Evolutionary conservation across 2,888 invertebrate genomes (phyloP), one percentile per base, ranked within the genome.

Genomic region (Germaria angustata): DNA sequence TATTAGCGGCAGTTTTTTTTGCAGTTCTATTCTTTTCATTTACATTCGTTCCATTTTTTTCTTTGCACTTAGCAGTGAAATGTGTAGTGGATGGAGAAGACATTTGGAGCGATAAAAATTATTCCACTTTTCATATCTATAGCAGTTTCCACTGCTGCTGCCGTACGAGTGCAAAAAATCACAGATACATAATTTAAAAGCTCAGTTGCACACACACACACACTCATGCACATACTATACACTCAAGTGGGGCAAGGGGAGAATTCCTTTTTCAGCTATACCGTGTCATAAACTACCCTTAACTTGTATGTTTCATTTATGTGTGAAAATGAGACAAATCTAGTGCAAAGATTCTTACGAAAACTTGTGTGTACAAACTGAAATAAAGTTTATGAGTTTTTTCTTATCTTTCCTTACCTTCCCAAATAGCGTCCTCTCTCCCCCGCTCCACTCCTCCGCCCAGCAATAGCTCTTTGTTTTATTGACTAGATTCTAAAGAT

Each of bases 281-380:
- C 57, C 32, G 32, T 20, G 41, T 41, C 68, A 77, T 77, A 79
- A 82, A 75, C 82, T 65, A 79, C 82, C 82, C 79, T 46, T 77
- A 61, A 53, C 59, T 39, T 68, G 28, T 41, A 39, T 59, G 28
- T n/a, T 55, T 49, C 41, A 46, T 55, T 78, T 81, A 79, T 82
- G 82, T 82, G 82, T 82, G 71, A 79, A 82, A 82, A 79, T 82
- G 82, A 82, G 82, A 82, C 82, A 82, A 82, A 82, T 82, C 82
- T 82, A 82, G 57, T 75, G 51, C 61, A 82, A 66, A 69, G 46
- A 75, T 53, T 69, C 53, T 65, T n/a, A n/a, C 28, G 65, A 44
- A 65, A 34, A 7, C 41, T 41, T 28, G 17, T 59, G 39, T 17
- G 28, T 39, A 66, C 24, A 36, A 57, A 53, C 13, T 24, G 9